Percentiles rank a stretch among this genome's conserved stretches.
Conservation (phyloP, 92 coral and sea anemone genomes). For the Montipora capitata region DNA sequence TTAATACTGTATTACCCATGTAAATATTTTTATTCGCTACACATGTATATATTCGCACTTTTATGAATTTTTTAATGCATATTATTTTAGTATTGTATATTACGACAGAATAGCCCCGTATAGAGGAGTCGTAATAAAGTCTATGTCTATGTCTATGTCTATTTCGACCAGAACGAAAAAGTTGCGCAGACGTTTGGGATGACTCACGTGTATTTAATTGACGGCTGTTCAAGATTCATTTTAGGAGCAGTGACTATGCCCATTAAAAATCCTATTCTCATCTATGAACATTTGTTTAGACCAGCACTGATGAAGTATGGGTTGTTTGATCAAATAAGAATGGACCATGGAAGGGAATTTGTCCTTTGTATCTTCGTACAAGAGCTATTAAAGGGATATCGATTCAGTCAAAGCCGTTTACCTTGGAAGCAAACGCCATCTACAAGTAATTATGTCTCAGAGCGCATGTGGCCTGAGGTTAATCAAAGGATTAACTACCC, state of each 20-base stretch:
- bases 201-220: conserved; percentile 29
- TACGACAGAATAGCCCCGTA: too few species aligned
- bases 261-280: conserved; percentile 63
- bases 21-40: too few species aligned
- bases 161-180: conserved; percentile 68
- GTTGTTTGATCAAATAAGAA: conserved; percentile 56
- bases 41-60: too few species aligned
- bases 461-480: conserved; percentile 67
- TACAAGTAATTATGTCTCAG: conserved; percentile 44
- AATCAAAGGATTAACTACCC: conserved; percentile 68
- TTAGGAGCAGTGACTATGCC: conserved; percentile 56
- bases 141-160: too few species aligned
- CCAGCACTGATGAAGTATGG: too few species aligned
- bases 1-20: too few species aligned
- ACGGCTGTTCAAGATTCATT: conserved; percentile 60
- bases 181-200: conserved; percentile 35
- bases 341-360: conserved; percentile 66
- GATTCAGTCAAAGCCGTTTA: too few species aligned
- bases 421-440: conserved; percentile 68
- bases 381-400: conserved; percentile 37
- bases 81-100: too few species aligned
- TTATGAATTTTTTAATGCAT: too few species aligned
- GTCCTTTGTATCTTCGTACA: conserved; percentile 64
- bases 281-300: conserved; percentile 59
- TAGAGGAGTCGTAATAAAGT: too few species aligned